phyloP scores from a whole-genome alignment of 2,888 invertebrate genomes.

The Tetropium fuscum region DNA sequence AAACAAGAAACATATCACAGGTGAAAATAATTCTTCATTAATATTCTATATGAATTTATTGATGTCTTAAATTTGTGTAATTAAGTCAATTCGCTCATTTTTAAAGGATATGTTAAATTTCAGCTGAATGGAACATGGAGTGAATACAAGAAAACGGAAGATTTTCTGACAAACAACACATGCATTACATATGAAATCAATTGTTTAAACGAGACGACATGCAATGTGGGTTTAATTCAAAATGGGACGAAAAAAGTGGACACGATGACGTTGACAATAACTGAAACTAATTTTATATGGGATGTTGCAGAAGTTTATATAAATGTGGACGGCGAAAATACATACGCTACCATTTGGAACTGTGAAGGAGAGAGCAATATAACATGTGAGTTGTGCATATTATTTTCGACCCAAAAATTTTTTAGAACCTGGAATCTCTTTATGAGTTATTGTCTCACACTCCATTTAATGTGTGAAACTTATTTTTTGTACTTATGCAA shows the following conservation, averaged over 20 bases:
- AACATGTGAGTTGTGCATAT: constrained; percentile 9
- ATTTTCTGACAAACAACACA: neutral
- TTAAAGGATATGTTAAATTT: no score
- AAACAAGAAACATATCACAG: no score
- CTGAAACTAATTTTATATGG: neutral
- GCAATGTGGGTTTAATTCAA: constrained; percentile 6
- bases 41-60: no score
- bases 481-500: no score
- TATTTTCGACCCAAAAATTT: no score
- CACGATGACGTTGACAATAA: neutral
- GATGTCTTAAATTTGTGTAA: no score
- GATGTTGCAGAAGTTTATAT: neutral
- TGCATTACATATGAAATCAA: constrained; percentile 14
- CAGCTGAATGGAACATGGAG: constrained; percentile 14
- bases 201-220: neutral
- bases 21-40: no score
- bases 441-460: no score
- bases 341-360: constrained; percentile 11
- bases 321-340: neutral
- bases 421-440: no score
- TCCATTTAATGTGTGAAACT: no score
- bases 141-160: constrained; percentile 9
- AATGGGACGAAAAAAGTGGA: neutral
- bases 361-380: no score
- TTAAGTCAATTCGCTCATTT: no score